Base-by-base conservation (phyloP, 1,140 invertebrate species). In the Aporrectodea caliginosa region DNA sequence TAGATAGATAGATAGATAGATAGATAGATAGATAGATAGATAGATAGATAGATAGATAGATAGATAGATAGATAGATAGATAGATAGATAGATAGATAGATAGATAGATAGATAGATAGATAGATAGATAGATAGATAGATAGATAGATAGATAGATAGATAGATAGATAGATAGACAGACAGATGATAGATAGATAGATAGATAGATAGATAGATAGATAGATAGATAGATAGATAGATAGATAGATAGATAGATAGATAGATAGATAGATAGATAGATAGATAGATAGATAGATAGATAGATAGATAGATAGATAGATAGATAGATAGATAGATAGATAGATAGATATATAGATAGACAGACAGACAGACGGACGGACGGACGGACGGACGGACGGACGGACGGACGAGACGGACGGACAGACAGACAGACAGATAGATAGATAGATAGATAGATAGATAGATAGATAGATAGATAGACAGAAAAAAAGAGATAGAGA, bases 1-100 rank as follows among this genome's bases (percentile, higher is more conserved):
- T 58, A 58, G 43, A 58, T 58, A 58, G 43, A 58, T 58, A 58
- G 43, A 58, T 58, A 58, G 43, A 58, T 58, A 58, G 43, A 58
- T 58, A 58, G 43, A 58, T 12, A 58, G 43, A 58, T 58, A 58
- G 43, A 58, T 58, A 58, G 43, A 58, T 58, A 58, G 43, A 58
- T 58, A 58, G 43, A 58, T 58, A 58, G 43, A 58, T 58, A 58
- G 43, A 58, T 58, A 58, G 43, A 58, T 58, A 58, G 43, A 58
- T 58, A 58, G 43, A 58, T 58, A 58, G 43, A 58, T 58, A 58
- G 43, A 58, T 58, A 58, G 6, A 58, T 58, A 22, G 6, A 58
- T 58, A 22, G 22, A 58, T 58, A 22, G 6, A 58, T 58, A 22
- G 22, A 58, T 58, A 22, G 6, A 58, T 58, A 22, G 22, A 58